Percentiles rank a stretch among this genome's conserved stretches.
These are phyloP conservation scores for Manis pentadactyla DNA, from an alignment of 2,797 vertebrate species.

Conservation along the genomic window DNA sequence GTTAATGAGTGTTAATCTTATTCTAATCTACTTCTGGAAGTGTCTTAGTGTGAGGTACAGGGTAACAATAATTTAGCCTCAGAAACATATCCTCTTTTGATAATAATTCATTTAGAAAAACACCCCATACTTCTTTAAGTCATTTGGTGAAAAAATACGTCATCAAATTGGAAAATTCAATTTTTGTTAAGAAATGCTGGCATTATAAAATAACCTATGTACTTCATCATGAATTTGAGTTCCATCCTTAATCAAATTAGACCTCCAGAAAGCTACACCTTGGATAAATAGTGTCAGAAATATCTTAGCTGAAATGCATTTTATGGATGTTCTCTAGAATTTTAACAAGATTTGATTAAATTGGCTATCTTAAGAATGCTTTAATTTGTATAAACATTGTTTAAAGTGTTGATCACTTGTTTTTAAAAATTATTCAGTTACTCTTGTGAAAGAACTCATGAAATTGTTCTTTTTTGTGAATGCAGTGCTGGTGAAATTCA, in stretches of 20 bases:
- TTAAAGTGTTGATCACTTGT: neutral
- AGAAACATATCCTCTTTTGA: neutral
- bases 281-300: neutral
- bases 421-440: neutral
- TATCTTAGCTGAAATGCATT: neutral
- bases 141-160: neutral
- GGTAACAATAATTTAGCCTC: neutral
- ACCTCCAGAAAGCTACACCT: neutral
- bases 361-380: neutral
- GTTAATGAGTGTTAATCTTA: neutral
- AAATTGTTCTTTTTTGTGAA: neutral
- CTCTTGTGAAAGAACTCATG: neutral
- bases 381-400: neutral
- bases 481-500: neutral
- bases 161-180: neutral
- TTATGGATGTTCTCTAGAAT: neutral
- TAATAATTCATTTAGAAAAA: neutral
- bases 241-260: neutral
- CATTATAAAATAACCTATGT: neutral
- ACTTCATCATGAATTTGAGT: neutral
- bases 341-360: neutral
- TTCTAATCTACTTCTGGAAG: neutral
- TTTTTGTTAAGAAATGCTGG: neutral
- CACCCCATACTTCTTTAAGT: neutral
- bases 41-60: neutral